A percentile compares a stretch with the other conserved stretches of the same genome.
phyloP scores from a whole-genome alignment of 2,797 vertebrate genomes.

The Merluccius polli region DNA sequence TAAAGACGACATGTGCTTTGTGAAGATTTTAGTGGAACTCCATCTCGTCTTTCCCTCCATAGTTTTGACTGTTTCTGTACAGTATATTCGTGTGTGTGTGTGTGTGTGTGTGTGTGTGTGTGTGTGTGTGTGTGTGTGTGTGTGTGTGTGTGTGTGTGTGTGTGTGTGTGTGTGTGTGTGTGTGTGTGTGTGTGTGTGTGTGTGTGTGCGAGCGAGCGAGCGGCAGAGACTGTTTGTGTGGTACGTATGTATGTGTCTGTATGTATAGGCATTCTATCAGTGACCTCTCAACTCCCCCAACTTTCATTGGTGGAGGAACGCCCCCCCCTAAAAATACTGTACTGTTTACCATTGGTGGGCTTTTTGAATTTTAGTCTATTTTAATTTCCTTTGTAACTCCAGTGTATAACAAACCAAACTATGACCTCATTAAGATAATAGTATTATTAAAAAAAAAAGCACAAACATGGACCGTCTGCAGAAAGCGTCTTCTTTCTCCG shows the following conservation, averaged over 20 bases:
- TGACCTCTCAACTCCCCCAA: conserved; percentile 84
- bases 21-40: conserved; percentile 80
- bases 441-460: conserved; percentile 90
- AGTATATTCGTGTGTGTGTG: conserved; percentile 80
- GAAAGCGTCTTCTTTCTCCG: conserved; percentile 84
- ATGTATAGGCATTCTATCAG: conserved; percentile 99
- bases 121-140: conserved; percentile 83
- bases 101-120: conserved; percentile 70
- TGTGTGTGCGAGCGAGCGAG: too few species aligned
- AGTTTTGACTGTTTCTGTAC: conserved; percentile 95
- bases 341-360: conserved; percentile 98
- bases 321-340: conserved; percentile 75
- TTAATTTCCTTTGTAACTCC: conserved; percentile 95
- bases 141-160: conserved; percentile 74
- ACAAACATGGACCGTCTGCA: conserved; percentile 80
- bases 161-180: conserved; percentile 78
- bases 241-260: conserved; percentile 96
- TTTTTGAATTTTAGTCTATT: conserved; percentile 87
- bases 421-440: conserved; percentile 99
- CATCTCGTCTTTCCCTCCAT: conserved; percentile 91
- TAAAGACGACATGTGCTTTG: conserved; percentile 71
- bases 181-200: conserved; percentile 70
- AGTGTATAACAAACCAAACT: conserved; percentile 99
- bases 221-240: conserved; percentile 83
- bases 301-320: conserved; percentile 87